phyloP scores from a whole-genome alignment of 2,797 vertebrate genomes.

The Helarctos malayanus region DNA sequence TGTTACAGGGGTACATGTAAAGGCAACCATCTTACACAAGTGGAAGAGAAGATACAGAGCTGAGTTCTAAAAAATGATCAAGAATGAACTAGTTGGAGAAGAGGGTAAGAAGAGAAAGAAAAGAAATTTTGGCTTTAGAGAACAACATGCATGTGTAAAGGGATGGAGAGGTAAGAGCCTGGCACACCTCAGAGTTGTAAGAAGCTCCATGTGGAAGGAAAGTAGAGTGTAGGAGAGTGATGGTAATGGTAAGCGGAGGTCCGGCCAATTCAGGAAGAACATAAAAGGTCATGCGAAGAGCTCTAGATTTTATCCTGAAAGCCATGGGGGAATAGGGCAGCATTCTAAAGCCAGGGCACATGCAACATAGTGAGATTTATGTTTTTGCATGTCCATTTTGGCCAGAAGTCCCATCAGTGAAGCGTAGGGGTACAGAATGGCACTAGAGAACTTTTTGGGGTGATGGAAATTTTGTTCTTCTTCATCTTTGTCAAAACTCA shows the following conservation, averaged over 20 bases:
- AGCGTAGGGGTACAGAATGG: not conserved
- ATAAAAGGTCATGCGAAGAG: not conserved
- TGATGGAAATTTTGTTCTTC: not conserved
- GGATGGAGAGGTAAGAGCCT: not conserved
- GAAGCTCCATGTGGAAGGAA: not conserved
- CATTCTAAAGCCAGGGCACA: not conserved
- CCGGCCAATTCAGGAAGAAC: not conserved
- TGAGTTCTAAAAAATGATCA: not conserved
- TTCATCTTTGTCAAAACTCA: slow-evolving; percentile 26
- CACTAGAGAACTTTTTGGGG: not conserved
- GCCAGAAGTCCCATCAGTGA: slow-evolving; percentile 6
- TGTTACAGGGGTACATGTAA: not conserved
- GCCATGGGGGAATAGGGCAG: not conserved
- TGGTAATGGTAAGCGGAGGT: not conserved
- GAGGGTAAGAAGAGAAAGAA: not conserved
- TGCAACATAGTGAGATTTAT: not conserved
- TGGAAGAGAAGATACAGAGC: not conserved
- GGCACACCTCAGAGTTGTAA: not conserved
- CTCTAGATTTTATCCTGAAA: slow-evolving; percentile 24
- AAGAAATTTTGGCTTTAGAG: not conserved
- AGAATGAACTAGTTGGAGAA: not conserved
- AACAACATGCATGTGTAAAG: not conserved
- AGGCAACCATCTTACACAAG: not conserved
- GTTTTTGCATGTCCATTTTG: not conserved
- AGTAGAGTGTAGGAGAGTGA: not conserved